These are phyloP conservation scores for Tenthredo mesomela DNA, from an alignment of 2,888 invertebrate species.

Conservation along the genomic window DNA sequence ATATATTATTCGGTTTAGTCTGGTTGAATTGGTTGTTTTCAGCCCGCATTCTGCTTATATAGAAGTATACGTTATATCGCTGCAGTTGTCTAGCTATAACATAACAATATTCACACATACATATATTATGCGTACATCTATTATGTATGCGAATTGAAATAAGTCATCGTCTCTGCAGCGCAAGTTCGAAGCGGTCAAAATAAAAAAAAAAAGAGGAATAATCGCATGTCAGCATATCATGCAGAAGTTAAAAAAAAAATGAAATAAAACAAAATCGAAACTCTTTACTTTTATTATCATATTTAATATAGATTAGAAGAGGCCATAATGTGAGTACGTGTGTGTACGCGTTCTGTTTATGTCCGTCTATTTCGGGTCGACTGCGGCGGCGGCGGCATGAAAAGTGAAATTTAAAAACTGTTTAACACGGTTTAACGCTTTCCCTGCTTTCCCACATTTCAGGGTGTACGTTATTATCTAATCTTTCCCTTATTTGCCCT, in stretches of 20 bases:
- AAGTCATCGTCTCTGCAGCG: not conserved
- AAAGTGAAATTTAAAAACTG: constrained; percentile 28
- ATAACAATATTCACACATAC: not conserved
- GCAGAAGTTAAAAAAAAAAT: not conserved
- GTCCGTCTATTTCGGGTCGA: not conserved
- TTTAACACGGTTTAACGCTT: constrained; percentile 14
- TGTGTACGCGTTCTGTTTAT: not conserved
- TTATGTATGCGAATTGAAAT: constrained; percentile 1
- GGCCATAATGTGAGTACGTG: not conserved
- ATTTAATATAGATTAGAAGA: not conserved
- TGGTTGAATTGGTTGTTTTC: constrained; percentile 34
- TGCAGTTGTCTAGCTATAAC: not conserved
- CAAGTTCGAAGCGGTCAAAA: no score
- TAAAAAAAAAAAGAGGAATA: no score
- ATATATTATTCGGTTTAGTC: constrained; percentile 40
- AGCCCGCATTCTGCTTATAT: constrained; percentile 27
- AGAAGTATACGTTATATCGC: not conserved
- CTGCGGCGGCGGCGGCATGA: not conserved
- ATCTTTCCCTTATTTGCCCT: constrained; percentile 60
- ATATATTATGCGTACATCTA: not conserved
- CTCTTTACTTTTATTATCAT: not conserved
- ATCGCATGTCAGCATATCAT: not conserved
- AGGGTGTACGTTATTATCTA: constrained; percentile 59
- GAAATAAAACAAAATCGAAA: no score
- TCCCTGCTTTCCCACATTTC: constrained; percentile 37